Evolutionary conservation across 1,140 invertebrate species (phyloP), one percentile per base, ranked within the genome.

Genomic region (Lanistes nyassanus): DNA sequence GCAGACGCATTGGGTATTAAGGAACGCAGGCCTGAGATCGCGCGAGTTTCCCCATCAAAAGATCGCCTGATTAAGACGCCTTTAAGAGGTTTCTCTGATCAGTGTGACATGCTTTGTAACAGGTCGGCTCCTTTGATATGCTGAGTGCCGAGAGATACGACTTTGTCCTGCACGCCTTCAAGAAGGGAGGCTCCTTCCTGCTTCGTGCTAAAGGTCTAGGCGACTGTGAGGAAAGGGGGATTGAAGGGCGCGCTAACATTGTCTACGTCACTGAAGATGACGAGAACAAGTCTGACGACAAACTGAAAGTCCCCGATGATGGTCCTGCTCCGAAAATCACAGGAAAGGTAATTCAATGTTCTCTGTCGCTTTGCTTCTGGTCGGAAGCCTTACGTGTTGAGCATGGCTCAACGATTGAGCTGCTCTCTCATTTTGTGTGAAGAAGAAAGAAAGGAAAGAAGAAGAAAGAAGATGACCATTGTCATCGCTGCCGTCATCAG

Each of bases 171-270:
- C 90, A 93, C 65, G 93, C 94, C 23, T 92, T 93, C 82, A 92
- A 93, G 79, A 85, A 91, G 3, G 90, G 94, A 3, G 92, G 91
- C 37, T 94, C 81, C 58, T 97, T 96, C 86, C 97, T 95, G 95
- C 93, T 97, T 53, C 91, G 94, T 37, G 94, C 95, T 80, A 94
- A 51, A 31, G 84, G 84, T 0, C 87, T 96, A 6, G 94, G 96
- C 92, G 95, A 97, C 84, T 97, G 95, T 83, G 11, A 94, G 92
- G 9, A 94, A 94, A 21, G 92, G 94, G 85, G 95, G 96, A 91
- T 77, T 64, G 7, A 65, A 31, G 62, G 9, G 26, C 62, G 21
- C 2, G 62, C 62, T 9, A 21, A 13, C 19, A 26, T 56, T 16
- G 1, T 0, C 26, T 51, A 72, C 67, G 26, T 69, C 51, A 37